These are phyloP conservation scores for Drosophila virilis DNA, from an alignment of 1,140 invertebrate species.

Conservation along the genomic window DNA sequence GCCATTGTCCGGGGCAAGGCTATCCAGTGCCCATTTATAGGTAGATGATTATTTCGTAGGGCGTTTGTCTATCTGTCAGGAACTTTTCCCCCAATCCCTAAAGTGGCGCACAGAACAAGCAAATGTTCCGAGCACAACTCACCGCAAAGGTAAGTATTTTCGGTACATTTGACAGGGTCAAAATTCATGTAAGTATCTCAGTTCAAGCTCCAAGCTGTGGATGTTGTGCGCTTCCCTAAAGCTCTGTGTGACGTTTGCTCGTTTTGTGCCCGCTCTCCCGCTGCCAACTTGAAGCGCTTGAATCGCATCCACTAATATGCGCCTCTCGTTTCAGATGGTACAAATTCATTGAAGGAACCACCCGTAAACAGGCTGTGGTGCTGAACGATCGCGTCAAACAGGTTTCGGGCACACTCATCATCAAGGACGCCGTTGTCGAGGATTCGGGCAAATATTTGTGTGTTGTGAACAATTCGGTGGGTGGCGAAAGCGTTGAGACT, in stretches of 20 bases:
- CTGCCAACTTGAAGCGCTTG: background rate
- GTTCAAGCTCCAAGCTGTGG: background rate
- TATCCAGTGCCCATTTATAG: slow-evolving; percentile 89
- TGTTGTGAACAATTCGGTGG: slow-evolving; percentile 96
- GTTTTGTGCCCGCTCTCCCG: slow-evolving; percentile 55
- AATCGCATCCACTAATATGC: slow-evolving; percentile 7
- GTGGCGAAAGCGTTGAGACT: slow-evolving; percentile 96
- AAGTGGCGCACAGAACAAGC: slow-evolving; percentile 59
- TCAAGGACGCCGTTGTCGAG: slow-evolving; percentile 94
- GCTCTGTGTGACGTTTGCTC: slow-evolving; percentile 36
- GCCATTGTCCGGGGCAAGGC: slow-evolving; percentile 88
- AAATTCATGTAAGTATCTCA: slow-evolving; percentile 1
- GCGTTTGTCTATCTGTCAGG: slow-evolving; percentile 34
- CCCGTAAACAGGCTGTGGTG: slow-evolving; percentile 92
- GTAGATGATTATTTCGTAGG: slow-evolving; percentile 83
- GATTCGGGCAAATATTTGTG: slow-evolving; percentile 97
- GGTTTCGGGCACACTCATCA: slow-evolving; percentile 96
- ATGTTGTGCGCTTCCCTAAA: background rate
- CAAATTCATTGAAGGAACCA: slow-evolving; percentile 94
- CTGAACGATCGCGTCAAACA: slow-evolving; percentile 95
- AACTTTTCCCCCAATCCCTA: background rate
- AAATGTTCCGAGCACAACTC: slow-evolving; percentile 11
- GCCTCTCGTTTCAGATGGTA: slow-evolving; percentile 91
- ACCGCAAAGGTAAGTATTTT: slow-evolving; percentile 54
- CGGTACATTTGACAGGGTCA: background rate